A percentile compares a stretch with the other conserved stretches of the same genome.
Evolutionary conservation across 1,140 invertebrate species (phyloP).

Genomic region (Drosophila hydei): DNA sequence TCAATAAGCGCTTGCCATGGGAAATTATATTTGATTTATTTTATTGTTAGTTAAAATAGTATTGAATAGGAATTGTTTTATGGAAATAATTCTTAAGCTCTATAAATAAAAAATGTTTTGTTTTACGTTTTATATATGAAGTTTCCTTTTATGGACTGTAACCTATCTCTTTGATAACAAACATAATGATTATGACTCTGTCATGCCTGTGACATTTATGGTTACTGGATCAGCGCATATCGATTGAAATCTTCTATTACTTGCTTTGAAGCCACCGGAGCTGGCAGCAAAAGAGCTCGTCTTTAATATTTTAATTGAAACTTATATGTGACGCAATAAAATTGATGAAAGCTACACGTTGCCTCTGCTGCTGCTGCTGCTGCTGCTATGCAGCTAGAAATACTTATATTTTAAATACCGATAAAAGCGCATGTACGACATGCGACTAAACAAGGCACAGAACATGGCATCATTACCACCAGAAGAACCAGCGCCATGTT

Average conservation of each 20-base stretch:
- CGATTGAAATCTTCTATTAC: conserved; percentile 8
- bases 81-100: too few relatives aligned
- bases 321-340: conserved; percentile 39
- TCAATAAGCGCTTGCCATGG: too few relatives aligned
- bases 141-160: too few relatives aligned
- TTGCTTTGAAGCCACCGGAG: too few relatives aligned
- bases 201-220: conserved; percentile 7
- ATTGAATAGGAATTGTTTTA: too few relatives aligned
- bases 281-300: background rate
- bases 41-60: too few relatives aligned
- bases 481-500: conserved; percentile 69
- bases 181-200: conserved; percentile 8
- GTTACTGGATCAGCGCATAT: background rate
- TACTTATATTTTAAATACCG: conserved; percentile 55
- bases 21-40: conserved; percentile 17
- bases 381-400: background rate
- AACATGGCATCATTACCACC: conserved; percentile 81
- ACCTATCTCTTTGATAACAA: background rate
- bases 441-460: conserved; percentile 75
- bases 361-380: too few relatives aligned
- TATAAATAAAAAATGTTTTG: too few relatives aligned
- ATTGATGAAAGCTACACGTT: conserved; percentile 47
- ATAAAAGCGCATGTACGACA: conserved; percentile 83
- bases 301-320: conserved; percentile 30
- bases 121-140: too few relatives aligned